Base-by-base conservation (phyloP, 2,797 vertebrate genomes). In the Lycodopsis pacificus region DNA sequence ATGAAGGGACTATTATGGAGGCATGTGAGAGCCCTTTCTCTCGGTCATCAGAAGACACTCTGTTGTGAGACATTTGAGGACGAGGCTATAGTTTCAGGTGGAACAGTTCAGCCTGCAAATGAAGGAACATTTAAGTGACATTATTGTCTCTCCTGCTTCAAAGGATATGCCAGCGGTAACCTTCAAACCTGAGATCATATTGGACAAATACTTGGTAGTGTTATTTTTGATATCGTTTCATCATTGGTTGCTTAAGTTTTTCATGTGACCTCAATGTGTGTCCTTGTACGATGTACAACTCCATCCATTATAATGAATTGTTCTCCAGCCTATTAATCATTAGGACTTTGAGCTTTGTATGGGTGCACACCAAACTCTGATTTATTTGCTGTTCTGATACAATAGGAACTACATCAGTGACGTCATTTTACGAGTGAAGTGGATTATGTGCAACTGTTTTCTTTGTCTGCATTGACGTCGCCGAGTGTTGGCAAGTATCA, bases 1-100 rank as follows among this genome's bases (percentile, higher is more conserved):
- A 66, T 73, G 19, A 81, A 77, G 61, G 44, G 54, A 25, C 48
- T 54, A 74, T 86, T 67, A 86, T 85, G 38, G 32, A 30, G 48
- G 27, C 42, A 65, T 78, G 64, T 65, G 65, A 63, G 40, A 22
- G 54, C 53, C 64, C 59, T 69, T 76, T 87, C 71, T 87, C 34
- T 71, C 51, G 27, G 44, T 63, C 44, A 63, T 63, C 65, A 68
- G 40, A 85, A 59, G 54, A 22, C 67, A 14, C 66, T 57, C 54
- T 73, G 20, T 71, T 36, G 38, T 15, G 38, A 65, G 58, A 80
- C 27, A 48, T 82, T 71, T 78, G n/a, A 70, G 48, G 11, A 30
- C 2, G 46, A 27, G 10, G 34, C 54, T 27, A 56, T 32, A 32
- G 20, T 59, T 59, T 85, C 34, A 72, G 61, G 56, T 70, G 12